Base-by-base conservation (phyloP, 2,888 invertebrate genomes). In the Oxystoma pomonae region DNA sequence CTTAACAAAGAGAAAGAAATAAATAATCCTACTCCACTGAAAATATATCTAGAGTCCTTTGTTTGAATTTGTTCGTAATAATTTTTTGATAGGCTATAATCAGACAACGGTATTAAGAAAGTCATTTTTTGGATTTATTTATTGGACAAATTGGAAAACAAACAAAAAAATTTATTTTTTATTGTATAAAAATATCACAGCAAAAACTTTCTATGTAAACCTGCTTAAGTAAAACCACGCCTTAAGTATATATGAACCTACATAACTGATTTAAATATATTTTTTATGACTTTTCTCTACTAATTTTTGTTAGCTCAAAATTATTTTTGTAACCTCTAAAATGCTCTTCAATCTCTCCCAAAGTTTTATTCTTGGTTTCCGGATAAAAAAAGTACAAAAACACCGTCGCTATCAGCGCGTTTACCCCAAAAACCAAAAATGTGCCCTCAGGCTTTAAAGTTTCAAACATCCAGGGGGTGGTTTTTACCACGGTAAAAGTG, bases 301-400 rank as follows among this genome's bases (percentile, higher is more conserved):
- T 12, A 35, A 35, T 35, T 35, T 53, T 19, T 16, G 5, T 53
- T 19, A 53, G n/a, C n/a, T 53, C 53, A 5, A 19, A 3, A 5
- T n/a, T 16, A 3, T 53, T 53, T 53, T 53, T 53, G 35, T 35
- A 35, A 19, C 53, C 49, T 20, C 57, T 62, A 56, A 86, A 86
- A 53, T 79, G 79, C 55, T 86, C 86, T 72, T 90, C 89, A 65
- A 90, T 90, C 74, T 90, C 87, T 66, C 86, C 82, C 57, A 90
- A 78, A 20, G 87, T 86, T 68, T 86, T 87, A 1, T 88, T 86
- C 71, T 86, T 87, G 0, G 90, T 90, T 78, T 90, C 89, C 1
- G 90, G 90, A 55, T 90, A 75, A 63, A 83, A 84, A 58, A 84
- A 81, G 72, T 83, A 86, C 63, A 89, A 78, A 58, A 86, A 80